phyloP scores from a whole-genome alignment of 2,797 vertebrate species.

The Anniella stebbinsi region DNA sequence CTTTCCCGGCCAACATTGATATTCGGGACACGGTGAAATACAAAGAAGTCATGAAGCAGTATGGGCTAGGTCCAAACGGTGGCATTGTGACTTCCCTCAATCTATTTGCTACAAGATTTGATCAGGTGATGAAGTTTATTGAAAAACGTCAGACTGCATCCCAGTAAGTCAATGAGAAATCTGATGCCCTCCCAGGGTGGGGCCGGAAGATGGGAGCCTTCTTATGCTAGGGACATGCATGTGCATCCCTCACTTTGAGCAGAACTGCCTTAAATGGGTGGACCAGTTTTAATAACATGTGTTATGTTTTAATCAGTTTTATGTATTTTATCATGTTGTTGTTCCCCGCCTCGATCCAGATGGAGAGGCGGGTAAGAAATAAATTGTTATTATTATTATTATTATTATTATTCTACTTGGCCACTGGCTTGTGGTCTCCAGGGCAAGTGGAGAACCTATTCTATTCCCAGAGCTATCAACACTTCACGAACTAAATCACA shows the following conservation, averaged over 20 bases:
- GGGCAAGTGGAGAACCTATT: too few relatives aligned
- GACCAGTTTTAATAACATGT: too few relatives aligned
- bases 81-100: slow-evolving; percentile 96
- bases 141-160: slow-evolving; percentile 92
- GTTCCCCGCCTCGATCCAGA: too few relatives aligned
- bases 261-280: not conserved
- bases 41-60: slow-evolving; percentile 99
- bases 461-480: too few relatives aligned
- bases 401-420: too few relatives aligned
- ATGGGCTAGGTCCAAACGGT: slow-evolving; percentile 95
- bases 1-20: slow-evolving; percentile 96
- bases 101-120: slow-evolving; percentile 95
- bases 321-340: too few relatives aligned
- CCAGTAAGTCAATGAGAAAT: slow-evolving; percentile 82
- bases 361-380: too few relatives aligned
- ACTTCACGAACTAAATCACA: too few relatives aligned
- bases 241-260: not conserved
- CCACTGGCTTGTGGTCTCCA: too few relatives aligned
- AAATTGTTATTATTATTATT: too few relatives aligned
- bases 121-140: slow-evolving; percentile 98
- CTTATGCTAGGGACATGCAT: too few relatives aligned
- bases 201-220: not conserved
- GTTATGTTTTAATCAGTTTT: too few relatives aligned
- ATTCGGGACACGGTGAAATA: slow-evolving; percentile 98
- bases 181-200: not conserved